These are phyloP conservation scores for Geodia barretti DNA, from an alignment of 37 sponge, comb jelly and placozoan species.

Conservation along the genomic window DNA sequence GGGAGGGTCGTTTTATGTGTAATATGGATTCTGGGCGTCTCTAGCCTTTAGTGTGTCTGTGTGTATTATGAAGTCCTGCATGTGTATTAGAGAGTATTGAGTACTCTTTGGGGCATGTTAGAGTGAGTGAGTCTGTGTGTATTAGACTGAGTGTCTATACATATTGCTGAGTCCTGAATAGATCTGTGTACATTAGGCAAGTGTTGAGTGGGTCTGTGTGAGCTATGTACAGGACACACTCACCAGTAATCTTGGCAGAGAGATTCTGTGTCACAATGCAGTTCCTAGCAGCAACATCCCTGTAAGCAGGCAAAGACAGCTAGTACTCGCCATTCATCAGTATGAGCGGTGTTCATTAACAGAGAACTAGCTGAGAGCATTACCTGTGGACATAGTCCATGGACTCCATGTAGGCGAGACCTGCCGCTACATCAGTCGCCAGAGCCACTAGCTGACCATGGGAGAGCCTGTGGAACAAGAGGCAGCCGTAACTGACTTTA, in stretches of 20 bases:
- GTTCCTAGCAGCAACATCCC: constrained; percentile 83
- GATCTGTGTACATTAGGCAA: no score
- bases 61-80: no score
- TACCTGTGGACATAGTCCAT: constrained; percentile 59
- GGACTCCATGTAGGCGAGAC: constrained; percentile 67
- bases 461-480: constrained; percentile 37
- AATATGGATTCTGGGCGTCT: neutral
- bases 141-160: no score
- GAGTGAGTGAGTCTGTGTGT: no score
- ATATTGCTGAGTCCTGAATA: no score
- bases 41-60: no score
- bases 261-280: constrained; percentile 78
- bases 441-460: constrained; percentile 52
- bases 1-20: neutral
- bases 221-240: neutral
- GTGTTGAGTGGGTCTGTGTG: neutral
- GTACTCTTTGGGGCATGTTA: no score
- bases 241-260: constrained; percentile 73
- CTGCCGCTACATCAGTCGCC: constrained; percentile 68
- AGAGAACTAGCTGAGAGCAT: neutral
- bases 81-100: no score
- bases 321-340: no score
- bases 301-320: constrained; percentile 21
- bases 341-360: neutral
- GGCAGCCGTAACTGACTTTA: no score